These are phyloP conservation scores for Temnopleurus reevesii DNA, from an alignment of 53 echinoderm and acorn worm genomes.

Conservation along the genomic window DNA sequence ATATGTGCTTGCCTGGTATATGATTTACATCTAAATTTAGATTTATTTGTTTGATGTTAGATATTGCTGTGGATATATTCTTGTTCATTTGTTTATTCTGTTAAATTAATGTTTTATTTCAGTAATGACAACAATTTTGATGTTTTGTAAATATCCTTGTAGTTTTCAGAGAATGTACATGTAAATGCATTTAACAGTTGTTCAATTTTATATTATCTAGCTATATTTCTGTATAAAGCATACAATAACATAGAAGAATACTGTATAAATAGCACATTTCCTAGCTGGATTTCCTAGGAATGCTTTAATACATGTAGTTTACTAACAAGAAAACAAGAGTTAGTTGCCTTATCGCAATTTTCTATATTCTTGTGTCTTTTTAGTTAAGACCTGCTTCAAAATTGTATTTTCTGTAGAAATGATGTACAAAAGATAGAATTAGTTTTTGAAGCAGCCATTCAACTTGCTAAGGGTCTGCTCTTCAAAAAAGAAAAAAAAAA, in stretches of 20 bases:
- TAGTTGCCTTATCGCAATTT: too few relatives aligned
- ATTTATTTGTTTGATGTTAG: background rate
- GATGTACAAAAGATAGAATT: too few relatives aligned
- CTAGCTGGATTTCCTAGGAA: conserved; percentile 28
- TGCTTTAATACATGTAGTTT: too few relatives aligned
- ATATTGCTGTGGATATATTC: background rate
- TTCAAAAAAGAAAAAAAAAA: too few relatives aligned
- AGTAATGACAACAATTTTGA: background rate
- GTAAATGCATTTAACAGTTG: background rate
- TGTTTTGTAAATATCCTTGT: conserved; percentile 14
- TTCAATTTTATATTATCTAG: background rate
- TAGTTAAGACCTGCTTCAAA: too few relatives aligned
- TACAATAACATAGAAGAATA: background rate
- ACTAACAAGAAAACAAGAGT: too few relatives aligned
- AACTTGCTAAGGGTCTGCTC: too few relatives aligned
- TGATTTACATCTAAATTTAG: background rate
- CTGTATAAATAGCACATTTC: background rate
- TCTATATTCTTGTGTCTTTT: too few relatives aligned
- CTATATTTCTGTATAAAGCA: background rate
- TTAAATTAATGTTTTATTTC: conserved; percentile 6
- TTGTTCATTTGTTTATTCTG: background rate
- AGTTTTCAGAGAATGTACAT: background rate
- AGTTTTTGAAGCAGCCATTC: too few relatives aligned
- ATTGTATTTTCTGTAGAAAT: too few relatives aligned
- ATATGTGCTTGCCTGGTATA: conserved; percentile 7